These are phyloP conservation scores for Microctonus hyperodae DNA, from an alignment of 2,888 invertebrate genomes.

Conservation along the genomic window DNA sequence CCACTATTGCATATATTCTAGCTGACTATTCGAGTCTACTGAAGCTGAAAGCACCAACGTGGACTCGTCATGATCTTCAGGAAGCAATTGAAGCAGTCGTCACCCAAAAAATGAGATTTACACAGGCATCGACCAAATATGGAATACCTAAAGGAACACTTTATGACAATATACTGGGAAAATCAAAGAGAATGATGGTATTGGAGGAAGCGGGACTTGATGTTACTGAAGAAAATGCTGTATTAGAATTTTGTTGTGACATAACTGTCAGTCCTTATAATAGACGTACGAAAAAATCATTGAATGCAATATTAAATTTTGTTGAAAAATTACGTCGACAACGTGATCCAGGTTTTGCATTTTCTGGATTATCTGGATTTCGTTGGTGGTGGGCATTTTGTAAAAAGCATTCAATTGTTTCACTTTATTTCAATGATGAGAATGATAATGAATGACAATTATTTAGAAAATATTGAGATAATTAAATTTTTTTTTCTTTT, in stretches of 20 bases:
- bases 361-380: conserved; percentile 76
- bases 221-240: conserved; percentile 69
- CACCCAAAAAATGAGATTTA: conserved; percentile 79
- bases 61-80: conserved; percentile 77
- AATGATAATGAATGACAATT: conserved; percentile 60
- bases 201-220: conserved; percentile 74
- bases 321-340: conserved; percentile 71
- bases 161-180: conserved; percentile 80
- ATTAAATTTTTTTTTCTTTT: neutral
- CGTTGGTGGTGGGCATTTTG: conserved; percentile 87
- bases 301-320: conserved; percentile 70
- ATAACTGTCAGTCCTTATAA: conserved; percentile 75
- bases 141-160: conserved; percentile 80
- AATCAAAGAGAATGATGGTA: conserved; percentile 79
- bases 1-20: conserved; percentile 54
- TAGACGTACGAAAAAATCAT: conserved; percentile 74
- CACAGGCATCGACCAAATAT: conserved; percentile 75
- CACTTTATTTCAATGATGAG: conserved; percentile 66
- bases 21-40: conserved; percentile 71
- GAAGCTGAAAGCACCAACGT: conserved; percentile 78
- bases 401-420: conserved; percentile 79
- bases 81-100: conserved; percentile 80
- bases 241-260: conserved; percentile 78
- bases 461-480: too few species aligned
- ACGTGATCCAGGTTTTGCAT: conserved; percentile 72